phyloP scores from a whole-genome alignment of 2,113 vertebrate genomes.

The Smithornis capensis region DNA sequence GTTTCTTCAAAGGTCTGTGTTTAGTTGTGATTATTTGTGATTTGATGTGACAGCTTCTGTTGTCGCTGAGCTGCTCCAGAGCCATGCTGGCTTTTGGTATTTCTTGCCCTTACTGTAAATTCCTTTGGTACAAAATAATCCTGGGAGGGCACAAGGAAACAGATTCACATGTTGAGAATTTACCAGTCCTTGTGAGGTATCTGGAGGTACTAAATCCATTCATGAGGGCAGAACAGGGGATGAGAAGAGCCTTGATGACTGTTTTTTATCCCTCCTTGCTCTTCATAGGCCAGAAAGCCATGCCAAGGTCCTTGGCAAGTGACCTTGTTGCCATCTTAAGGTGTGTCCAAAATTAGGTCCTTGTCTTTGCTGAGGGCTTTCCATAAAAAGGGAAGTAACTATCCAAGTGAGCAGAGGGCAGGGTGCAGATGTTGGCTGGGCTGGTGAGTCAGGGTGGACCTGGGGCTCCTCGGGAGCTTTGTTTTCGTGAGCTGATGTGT shows the following conservation, averaged over 20 bases:
- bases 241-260: neutral
- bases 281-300: neutral
- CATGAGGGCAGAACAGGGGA: neutral
- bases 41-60: neutral
- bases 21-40: neutral
- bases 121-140: neutral
- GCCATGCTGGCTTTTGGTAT: neutral
- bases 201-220: neutral
- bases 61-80: neutral
- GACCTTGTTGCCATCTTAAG: neutral
- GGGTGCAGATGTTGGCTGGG: neutral
- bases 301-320: neutral
- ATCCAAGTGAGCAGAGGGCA: neutral
- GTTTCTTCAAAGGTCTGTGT: neutral
- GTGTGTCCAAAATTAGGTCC: slow-evolving; percentile 24
- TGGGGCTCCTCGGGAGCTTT: neutral
- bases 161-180: accelerated
- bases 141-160: neutral
- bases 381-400: slow-evolving; percentile 10
- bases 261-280: neutral
- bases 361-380: neutral
- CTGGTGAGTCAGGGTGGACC: neutral
- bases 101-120: neutral
- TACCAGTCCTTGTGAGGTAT: neutral
- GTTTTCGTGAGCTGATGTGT: neutral